These are phyloP conservation scores for Squalus acanthias DNA, from an alignment of 2,797 vertebrate species.

Conservation along the genomic window DNA sequence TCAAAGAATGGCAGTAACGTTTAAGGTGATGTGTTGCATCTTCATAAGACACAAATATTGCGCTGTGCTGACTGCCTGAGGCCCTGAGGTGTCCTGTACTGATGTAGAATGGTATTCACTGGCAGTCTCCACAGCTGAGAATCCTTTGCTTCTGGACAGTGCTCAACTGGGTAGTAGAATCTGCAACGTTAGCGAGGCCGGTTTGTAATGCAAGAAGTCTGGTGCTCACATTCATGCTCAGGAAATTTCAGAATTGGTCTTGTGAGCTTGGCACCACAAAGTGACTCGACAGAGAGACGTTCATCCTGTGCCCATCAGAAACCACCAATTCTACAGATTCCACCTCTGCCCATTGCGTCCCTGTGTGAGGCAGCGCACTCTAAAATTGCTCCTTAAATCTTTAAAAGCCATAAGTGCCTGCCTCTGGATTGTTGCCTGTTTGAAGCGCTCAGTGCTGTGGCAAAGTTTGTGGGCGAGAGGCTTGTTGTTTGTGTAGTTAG, in stretches of 20 bases:
- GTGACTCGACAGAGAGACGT: not conserved
- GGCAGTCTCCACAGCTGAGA: too few relatives aligned
- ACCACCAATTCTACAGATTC: not conserved
- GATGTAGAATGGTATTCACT: not conserved
- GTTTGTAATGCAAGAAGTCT: not conserved
- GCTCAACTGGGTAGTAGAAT: not conserved
- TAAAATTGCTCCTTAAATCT: not conserved
- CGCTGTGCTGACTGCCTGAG: not conserved
- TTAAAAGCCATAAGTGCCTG: not conserved
- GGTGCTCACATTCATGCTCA: too few relatives aligned
- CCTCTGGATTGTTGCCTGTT: not conserved
- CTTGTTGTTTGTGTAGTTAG: not conserved
- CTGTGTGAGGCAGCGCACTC: not conserved
- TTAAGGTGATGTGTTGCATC: not conserved
- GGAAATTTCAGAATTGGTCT: not conserved
- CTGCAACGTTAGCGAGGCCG: not conserved
- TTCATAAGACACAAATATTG: not conserved
- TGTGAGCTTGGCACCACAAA: not conserved
- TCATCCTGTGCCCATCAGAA: not conserved
- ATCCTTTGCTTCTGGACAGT: not conserved
- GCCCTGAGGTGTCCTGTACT: not conserved
- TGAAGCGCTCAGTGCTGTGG: not conserved
- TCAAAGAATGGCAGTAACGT: not conserved
- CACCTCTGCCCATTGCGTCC: not conserved
- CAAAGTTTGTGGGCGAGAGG: not conserved